Percentiles rank a stretch among this genome's conserved stretches.
phyloP scores from a whole-genome alignment of 2,113 vertebrate species.

The Triplophysa siluroides region DNA sequence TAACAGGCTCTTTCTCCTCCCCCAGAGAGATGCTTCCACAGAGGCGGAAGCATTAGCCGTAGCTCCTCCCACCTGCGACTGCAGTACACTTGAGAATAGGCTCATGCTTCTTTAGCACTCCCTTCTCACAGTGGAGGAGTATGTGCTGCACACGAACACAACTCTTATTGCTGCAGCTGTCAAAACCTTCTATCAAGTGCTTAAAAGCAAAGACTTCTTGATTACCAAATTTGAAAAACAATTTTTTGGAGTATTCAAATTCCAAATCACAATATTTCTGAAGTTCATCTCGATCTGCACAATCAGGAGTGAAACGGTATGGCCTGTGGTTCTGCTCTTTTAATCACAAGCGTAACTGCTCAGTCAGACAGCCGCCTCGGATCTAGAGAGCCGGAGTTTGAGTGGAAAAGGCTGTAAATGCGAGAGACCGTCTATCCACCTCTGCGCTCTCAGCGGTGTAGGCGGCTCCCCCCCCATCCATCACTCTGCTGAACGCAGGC shows the following conservation, averaged over 20 bases:
- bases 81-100: constrained; percentile 22
- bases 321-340: not conserved
- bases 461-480: constrained; percentile 44
- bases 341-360: not conserved
- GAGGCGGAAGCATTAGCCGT: constrained; percentile 28
- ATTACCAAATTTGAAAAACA: not conserved
- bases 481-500: constrained; percentile 47
- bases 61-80: constrained; percentile 20
- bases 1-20: constrained; percentile 26
- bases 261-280: constrained; percentile 1
- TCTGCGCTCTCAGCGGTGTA: constrained; percentile 39
- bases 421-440: constrained; percentile 32
- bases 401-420: constrained; percentile 29
- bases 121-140: constrained; percentile 9
- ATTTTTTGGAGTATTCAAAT: not conserved
- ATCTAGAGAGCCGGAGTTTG: constrained; percentile 4
- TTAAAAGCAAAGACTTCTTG: not conserved
- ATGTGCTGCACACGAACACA: not conserved
- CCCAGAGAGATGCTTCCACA: not conserved
- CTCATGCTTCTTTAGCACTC: constrained; percentile 4
- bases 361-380: not conserved
- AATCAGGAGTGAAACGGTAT: not conserved
- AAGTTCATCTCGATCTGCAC: not conserved
- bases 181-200: not conserved
- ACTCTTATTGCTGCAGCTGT: not conserved